Base-by-base conservation (phyloP, 2,888 invertebrate species). In the Dascillus cervinus region DNA sequence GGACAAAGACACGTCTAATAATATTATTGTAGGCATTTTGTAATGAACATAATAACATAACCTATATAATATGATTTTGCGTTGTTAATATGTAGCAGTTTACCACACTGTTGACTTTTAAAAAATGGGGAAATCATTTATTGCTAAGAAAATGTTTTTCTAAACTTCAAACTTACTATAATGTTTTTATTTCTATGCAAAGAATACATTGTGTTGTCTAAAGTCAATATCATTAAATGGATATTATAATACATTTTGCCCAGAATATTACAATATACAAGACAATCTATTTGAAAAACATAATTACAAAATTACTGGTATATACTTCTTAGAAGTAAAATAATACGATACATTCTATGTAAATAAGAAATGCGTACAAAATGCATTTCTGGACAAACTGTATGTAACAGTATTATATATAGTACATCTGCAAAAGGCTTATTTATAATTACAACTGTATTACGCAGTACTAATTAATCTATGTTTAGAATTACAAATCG, bases 1-100 rank as follows among this genome's bases (percentile, higher is more conserved):
- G 1, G 83, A 83, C 46, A 83, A 60, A 2, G 83, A 83, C 13
- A 78, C 77, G 55, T 85, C 84, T 30, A 84, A 55, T 11, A 79
- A 69, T 50, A 84, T 72, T 5, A 83, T 73, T 1, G 82, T 82
- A 4, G 83, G 83, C 83, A 85, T 84, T 57, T 22, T 31, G 2
- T n/a, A n/a, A 13, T 13, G 3, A 4, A 17, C 4, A 17, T 8
- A 17, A 17, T 8, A 17, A 17, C 4, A 17, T 17, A 17, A 17
- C 8, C 17, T 17, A 8, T 17, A 6, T 17, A 17, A 17, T 17
- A 8, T 17, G 8, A 17, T 17, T 4, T 17, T 6, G n/a, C n/a
- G n/a, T n/a, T n/a, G n/a, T n/a, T n/a, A n/a, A n/a, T n/a, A n/a
- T n/a, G n/a, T n/a, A n/a, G n/a, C n/a, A n/a, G n/a, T n/a, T n/a